Evolutionary conservation across 2,888 invertebrate species (phyloP), one percentile per base, ranked within the genome.

Genomic region (Amiota mariae): DNA sequence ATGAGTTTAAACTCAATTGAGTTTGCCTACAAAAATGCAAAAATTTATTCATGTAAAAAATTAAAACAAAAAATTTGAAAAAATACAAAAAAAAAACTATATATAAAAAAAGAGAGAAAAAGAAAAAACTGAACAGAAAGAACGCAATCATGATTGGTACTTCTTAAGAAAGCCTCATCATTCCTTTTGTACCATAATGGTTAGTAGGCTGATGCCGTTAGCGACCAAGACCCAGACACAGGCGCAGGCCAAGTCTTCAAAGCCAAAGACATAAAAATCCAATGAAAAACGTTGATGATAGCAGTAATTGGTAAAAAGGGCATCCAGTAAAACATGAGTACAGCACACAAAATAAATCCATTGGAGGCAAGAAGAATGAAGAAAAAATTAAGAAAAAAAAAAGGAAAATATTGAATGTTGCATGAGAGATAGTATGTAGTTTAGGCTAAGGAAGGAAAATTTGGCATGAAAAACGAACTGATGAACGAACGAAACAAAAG

Each of bases 231-330:
- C 15, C n/a, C 10, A 4, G 24, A 59, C 59, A 2, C 18, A 4
- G 8, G 15, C 15, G n/a, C n/a, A 15, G 24, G 59, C 9, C 15
- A 20, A 76, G 74, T 68, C 66, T 71, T 75, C 72, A 73, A 74
- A 18, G 70, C 70, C 51, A 68, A 63, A 18, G 66, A 49, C 48
- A 66, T 15, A 48, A 46, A 66, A 48, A 15, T 49, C 11, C 18
- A 54, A 54, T 20, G 67, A 49, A 67, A 51, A 73, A 54, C 64
- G 76, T 76, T 73, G 76, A 36, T 36, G 36, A 73, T 73, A 78
- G 82, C 84, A 85, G 85, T 84, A 84, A 84, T 84, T 84, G 83
- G 85, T 85, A 85, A 84, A 84, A 85, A 36, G 36, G 77, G 79
- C 80, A 78, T 73, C 36, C 36, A 36, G 36, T 73, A 72, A 71